These are phyloP conservation scores for Petaurus breviceps DNA, from an alignment of 2,113 vertebrate species.

Conservation along the genomic window DNA sequence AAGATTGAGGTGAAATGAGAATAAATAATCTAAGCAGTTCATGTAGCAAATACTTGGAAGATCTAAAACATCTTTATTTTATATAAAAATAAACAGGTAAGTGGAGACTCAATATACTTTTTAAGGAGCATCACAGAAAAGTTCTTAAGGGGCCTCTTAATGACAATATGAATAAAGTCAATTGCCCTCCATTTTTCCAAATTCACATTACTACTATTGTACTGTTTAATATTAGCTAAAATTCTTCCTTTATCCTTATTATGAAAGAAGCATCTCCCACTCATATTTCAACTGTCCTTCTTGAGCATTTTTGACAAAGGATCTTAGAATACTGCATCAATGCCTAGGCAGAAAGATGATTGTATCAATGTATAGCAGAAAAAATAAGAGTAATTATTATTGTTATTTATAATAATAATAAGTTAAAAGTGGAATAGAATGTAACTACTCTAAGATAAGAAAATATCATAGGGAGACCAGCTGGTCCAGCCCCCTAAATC, in stretches of 20 bases:
- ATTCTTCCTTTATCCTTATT: constrained; percentile 32
- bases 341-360: background rate
- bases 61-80: constrained; percentile 18
- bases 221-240: background rate
- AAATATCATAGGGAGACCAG: too few relatives aligned
- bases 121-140: constrained; percentile 20
- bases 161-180: background rate
- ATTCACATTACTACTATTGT: background rate
- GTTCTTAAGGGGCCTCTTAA: background rate
- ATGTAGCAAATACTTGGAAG: background rate
- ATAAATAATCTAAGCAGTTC: constrained; percentile 24
- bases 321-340: constrained; percentile 28
- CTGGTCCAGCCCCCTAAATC: too few relatives aligned
- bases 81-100: background rate
- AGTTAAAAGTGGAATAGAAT: too few relatives aligned
- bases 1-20: constrained; percentile 10
- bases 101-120: background rate
- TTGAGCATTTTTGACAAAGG: constrained; percentile 39
- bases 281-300: constrained; percentile 22
- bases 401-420: too few relatives aligned
- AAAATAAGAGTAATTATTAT: too few relatives aligned
- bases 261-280: background rate
- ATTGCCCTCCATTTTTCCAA: constrained; percentile 17
- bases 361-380: background rate
- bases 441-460: too few relatives aligned